Base-by-base conservation (phyloP, 2,888 invertebrate genomes). In the Amiota communis region DNA sequence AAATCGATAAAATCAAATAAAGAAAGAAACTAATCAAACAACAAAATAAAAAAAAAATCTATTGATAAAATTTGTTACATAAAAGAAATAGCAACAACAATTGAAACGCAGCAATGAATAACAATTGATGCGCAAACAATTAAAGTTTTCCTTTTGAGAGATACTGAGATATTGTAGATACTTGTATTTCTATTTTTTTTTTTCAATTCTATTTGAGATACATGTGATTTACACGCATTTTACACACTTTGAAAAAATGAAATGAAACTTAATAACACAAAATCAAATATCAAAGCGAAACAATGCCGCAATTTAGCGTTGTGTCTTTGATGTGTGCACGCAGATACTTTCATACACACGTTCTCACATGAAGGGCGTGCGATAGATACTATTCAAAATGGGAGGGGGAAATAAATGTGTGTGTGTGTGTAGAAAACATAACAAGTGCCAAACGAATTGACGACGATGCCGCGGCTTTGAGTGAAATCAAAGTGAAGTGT, bases 251-350 rank as follows among this genome's bases (percentile, higher is more conserved):
- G 48, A 53, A 68, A 53, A n/a, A 13, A 36, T 36, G 36, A 36
- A 36, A 36, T 36, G 36, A 36, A 36, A 36, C 36, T n/a, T 51
- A 51, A 68, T 51, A 68, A 68, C 12, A 68, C 23, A 51, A 53
- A 68, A 51, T 68, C 67, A 67, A 72, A 72, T 72, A 72, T 72
- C 65, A 71, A 65, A 72, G 72, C 72, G 57, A 12, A 67, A 65
- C 65, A 72, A 59, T 67, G 67, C 72, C 65, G 65, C 72, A 56
- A 72, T 76, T 74, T 73, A 70, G 68, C 63, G 75, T 36, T 36
- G 36, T 6, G 36, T 71, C 81, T 82, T 82, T 83, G 82, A 82
- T 80, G 83, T 80, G 70, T n/a, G 49, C 61, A 61, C n/a, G 13
- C 70, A 65, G 20, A 36, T 36, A 36, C 36, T 6, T 36, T 36